A percentile compares a stretch with the other conserved stretches of the same genome.
Conservation (phyloP, 2,888 invertebrate genomes). For the Ophion ellenae region DNA sequence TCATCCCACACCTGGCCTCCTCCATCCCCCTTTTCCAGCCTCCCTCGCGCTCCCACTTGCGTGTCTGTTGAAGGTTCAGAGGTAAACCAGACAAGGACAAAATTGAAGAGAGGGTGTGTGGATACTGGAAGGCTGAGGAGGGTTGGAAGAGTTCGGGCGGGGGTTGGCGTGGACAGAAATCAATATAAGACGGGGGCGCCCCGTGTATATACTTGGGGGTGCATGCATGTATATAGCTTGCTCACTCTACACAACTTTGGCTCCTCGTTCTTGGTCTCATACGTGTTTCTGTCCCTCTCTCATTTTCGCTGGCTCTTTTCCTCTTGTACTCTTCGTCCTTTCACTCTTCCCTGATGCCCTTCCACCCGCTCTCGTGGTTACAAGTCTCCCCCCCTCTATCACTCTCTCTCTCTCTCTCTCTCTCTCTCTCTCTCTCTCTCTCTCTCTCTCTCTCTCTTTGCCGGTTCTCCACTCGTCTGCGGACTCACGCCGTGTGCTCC, state of each 20-base stretch:
- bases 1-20: slow-evolving; percentile 66
- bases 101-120: slow-evolving; percentile 34
- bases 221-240: slow-evolving; percentile 24
- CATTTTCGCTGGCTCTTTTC: slow-evolving; percentile 26
- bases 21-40: slow-evolving; percentile 48
- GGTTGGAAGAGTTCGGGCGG: slow-evolving; percentile 73
- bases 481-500: slow-evolving; percentile 62
- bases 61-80: slow-evolving; percentile 70
- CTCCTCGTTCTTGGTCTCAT: slow-evolving; percentile 48
- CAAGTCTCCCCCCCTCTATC: slow-evolving; percentile 28
- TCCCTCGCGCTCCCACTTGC: slow-evolving; percentile 64
- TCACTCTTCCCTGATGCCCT: slow-evolving; percentile 48
- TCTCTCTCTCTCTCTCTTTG: slow-evolving; percentile 36
- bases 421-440: slow-evolving; percentile 43
- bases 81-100: slow-evolving; percentile 60
- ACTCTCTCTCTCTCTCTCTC: slow-evolving; percentile 43
- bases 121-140: slow-evolving; percentile 67
- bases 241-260: slow-evolving; percentile 39
- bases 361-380: slow-evolving; percentile 52
- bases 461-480: slow-evolving; percentile 41
- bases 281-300: slow-evolving; percentile 43
- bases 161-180: slow-evolving; percentile 83
- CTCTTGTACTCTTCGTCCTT: slow-evolving; percentile 12
- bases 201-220: slow-evolving; percentile 69
- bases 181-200: slow-evolving; percentile 83